Evolutionary conservation across 1,140 invertebrate species (phyloP), one percentile per base, ranked within the genome.

Genomic region (Cryptotermes secundus): DNA sequence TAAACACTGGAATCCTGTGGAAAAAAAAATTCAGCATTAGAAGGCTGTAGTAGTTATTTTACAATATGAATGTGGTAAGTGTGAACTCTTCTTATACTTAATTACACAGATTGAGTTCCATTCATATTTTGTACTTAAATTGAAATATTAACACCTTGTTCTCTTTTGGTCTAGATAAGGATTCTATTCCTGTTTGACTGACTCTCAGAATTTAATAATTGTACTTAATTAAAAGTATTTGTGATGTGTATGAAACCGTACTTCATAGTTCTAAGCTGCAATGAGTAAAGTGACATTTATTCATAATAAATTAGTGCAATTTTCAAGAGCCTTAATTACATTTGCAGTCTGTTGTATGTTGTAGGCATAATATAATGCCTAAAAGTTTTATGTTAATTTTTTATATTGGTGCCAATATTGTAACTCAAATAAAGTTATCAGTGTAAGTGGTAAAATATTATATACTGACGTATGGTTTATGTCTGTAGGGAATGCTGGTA

Each of bases 131-230:
- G 26, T 45, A 81, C 35, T 38, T 81, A 38, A 26, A 81, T 34
- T 38, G 10, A 72, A 3, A 31, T 72, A 72, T 31, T 72, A 4
- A 59, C 34, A 82, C 36, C 65, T 65, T 38, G 26, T 45, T 83
- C 26, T 35, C n/a, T 31, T 59, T 59, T 72, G 19, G 26, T 79
- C 59, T 35, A 36, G n/a, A 22, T 31, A 19, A 10, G 38, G 35
- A 24, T 83, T 79, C 3, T 36, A 72, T 83, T 34, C 59, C 35
- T 22, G 12, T 83, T 24, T 83, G 83, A 83, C 83, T 83, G 83
- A 83, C 22, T 42, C 36, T 83, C 34, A 65, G 26, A 53, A 83
- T 83, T 83, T 31, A 82, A 26, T 65, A 65, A 24, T 83, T 83
- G 42, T 53, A 65, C 45, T 83, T 83, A 81, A 81, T 3, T 38